Conservation (phyloP, 2,888 invertebrate species). For the Leucania comma region DNA sequence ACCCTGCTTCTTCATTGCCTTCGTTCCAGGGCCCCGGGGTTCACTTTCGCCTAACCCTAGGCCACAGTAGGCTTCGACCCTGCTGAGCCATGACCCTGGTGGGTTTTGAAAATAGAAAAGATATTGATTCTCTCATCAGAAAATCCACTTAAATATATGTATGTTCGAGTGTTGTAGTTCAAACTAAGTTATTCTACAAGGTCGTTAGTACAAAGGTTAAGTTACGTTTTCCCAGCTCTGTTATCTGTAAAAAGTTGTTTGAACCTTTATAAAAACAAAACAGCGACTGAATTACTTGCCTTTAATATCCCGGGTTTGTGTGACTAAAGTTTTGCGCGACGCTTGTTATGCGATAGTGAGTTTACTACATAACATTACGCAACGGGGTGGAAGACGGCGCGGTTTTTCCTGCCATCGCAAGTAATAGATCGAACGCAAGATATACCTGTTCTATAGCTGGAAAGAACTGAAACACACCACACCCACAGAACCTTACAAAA, state of each 20-base stretch:
- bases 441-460: neutral
- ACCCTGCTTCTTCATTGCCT: no score
- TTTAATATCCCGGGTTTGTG: constrained; percentile 12
- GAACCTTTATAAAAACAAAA: constrained; percentile 12
- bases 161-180: no score
- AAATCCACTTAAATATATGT: neutral
- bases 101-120: neutral
- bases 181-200: no score
- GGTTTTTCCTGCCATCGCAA: constrained; percentile 18
- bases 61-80: no score
- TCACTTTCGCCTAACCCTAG: no score
- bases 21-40: no score
- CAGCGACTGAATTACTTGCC: constrained; percentile 19
- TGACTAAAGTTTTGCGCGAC: constrained; percentile 12
- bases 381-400: neutral
- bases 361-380: constrained; percentile 2
- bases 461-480: no score
- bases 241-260: constrained; percentile 7
- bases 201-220: no score
- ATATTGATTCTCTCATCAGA: no score
- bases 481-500: no score
- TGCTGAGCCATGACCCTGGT: no score
- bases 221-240: neutral
- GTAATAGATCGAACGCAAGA: constrained; percentile 13
- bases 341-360: constrained; percentile 25